These are phyloP conservation scores for Mionectes macconnelli DNA, from an alignment of 2,113 vertebrate genomes.

Conservation along the genomic window DNA sequence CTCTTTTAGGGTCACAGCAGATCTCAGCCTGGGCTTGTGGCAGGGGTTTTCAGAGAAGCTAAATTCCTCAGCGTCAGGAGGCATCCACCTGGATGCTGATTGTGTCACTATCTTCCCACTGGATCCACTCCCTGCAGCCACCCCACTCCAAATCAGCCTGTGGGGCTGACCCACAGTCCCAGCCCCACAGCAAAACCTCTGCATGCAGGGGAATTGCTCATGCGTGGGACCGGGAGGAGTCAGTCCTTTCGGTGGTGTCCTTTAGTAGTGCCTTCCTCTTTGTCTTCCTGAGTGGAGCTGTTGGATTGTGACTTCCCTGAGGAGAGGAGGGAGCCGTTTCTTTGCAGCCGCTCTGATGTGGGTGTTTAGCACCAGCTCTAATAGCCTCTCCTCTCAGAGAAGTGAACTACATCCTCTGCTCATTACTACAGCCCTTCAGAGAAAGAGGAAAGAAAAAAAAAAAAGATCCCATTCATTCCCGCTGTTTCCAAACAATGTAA, in stretches of 20 bases:
- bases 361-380: conserved; percentile 59
- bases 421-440: conserved; percentile 56
- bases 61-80: rapidly evolving
- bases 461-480: conserved; percentile 23
- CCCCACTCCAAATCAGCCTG: rapidly evolving
- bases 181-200: rapidly evolving
- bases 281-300: background rate
- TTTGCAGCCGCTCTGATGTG: conserved; percentile 32
- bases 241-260: background rate
- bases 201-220: rapidly evolving
- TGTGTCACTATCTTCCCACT: rapidly evolving
- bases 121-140: background rate
- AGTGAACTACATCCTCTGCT: conserved; percentile 53
- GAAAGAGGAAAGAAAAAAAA: conserved; percentile 14
- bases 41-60: background rate
- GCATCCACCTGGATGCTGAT: rapidly evolving
- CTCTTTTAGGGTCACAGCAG: conserved; percentile 24
- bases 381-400: conserved; percentile 57
- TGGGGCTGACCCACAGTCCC: background rate
- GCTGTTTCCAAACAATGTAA: conserved; percentile 60
- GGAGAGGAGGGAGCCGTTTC: conserved; percentile 26
- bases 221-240: rapidly evolving
- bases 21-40: background rate
- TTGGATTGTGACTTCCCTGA: background rate
- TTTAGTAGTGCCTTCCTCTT: background rate